Conservation (phyloP, 2,113 vertebrate genomes). For the Barbus barbus region DNA sequence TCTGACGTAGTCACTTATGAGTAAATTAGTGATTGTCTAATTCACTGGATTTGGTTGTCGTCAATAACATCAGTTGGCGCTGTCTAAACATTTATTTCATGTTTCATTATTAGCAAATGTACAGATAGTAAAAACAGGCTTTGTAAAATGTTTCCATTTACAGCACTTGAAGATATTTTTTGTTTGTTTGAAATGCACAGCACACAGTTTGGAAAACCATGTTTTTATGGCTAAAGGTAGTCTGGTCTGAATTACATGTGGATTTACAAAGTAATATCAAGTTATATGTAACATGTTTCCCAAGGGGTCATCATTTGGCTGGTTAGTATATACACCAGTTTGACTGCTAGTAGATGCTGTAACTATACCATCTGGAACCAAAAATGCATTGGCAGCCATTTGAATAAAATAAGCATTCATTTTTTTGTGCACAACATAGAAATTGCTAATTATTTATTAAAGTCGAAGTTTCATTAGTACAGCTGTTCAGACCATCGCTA, state of each 20-base stretch:
- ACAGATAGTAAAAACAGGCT: neutral
- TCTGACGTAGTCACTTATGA: constrained; percentile 26
- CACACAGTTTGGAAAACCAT: neutral
- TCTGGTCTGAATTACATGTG: too few relatives aligned
- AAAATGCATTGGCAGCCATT: too few relatives aligned
- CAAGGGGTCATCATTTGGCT: too few relatives aligned
- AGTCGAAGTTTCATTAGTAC: too few relatives aligned
- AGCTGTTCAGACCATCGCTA: neutral
- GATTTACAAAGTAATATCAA: neutral
- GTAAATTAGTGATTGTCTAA: constrained; percentile 12
- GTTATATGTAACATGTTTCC: neutral
- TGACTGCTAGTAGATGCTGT: too few relatives aligned
- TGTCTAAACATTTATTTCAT: neutral
- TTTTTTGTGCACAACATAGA: neutral
- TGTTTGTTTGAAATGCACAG: neutral
- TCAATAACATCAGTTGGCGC: neutral
- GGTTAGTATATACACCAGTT: too few relatives aligned
- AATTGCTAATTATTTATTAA: too few relatives aligned
- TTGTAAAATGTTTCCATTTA: neutral
- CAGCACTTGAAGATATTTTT: neutral
- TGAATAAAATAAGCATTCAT: too few relatives aligned
- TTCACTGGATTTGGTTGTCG: neutral
- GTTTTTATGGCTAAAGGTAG: neutral
- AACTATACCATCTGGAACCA: neutral
- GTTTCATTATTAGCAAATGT: neutral